Evolutionary conservation across 2,888 invertebrate species (phyloP).

Genomic region (Apodemia duryi): DNA sequence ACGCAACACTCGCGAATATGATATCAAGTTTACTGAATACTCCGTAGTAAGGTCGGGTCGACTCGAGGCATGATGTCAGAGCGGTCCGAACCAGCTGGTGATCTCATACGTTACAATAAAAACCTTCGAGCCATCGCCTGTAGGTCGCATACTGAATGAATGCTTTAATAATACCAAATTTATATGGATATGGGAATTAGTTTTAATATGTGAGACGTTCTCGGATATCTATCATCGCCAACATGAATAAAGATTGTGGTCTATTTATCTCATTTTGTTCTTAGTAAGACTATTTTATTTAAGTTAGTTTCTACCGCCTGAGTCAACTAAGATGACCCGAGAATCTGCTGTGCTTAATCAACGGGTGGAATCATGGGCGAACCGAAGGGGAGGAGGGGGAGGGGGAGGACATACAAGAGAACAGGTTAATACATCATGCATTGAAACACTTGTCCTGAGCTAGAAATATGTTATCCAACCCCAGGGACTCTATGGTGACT

Average conservation of each 20-base stretch:
- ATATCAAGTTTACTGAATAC: slow-evolving; percentile 15
- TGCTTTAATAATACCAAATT: background rate
- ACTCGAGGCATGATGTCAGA: slow-evolving; percentile 24
- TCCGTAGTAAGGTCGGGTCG: slow-evolving; percentile 7
- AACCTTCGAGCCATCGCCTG: slow-evolving; percentile 11
- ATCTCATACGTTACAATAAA: slow-evolving; percentile 22
- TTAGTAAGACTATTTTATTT: too few relatives aligned
- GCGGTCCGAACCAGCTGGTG: slow-evolving; percentile 20
- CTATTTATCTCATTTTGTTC: too few relatives aligned
- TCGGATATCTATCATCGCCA: background rate
- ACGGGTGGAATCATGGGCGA: too few relatives aligned
- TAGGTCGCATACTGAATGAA: background rate
- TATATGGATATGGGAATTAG: slow-evolving; percentile 9
- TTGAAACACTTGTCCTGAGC: too few relatives aligned
- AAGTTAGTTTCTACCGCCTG: too few relatives aligned
- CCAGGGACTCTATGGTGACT: too few relatives aligned
- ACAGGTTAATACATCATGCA: too few relatives aligned
- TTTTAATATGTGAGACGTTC: slow-evolving; percentile 4
- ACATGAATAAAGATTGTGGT: background rate
- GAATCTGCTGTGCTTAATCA: too few relatives aligned
- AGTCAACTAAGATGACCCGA: too few relatives aligned
- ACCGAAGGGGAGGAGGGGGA: too few relatives aligned
- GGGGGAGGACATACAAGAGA: too few relatives aligned
- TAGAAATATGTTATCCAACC: too few relatives aligned
- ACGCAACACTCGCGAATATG: slow-evolving; percentile 4